A percentile compares a stretch with the other conserved stretches of the same genome.
Conservation (phyloP, 2,888 invertebrate genomes). For the Drosophila kambysellisi region DNA sequence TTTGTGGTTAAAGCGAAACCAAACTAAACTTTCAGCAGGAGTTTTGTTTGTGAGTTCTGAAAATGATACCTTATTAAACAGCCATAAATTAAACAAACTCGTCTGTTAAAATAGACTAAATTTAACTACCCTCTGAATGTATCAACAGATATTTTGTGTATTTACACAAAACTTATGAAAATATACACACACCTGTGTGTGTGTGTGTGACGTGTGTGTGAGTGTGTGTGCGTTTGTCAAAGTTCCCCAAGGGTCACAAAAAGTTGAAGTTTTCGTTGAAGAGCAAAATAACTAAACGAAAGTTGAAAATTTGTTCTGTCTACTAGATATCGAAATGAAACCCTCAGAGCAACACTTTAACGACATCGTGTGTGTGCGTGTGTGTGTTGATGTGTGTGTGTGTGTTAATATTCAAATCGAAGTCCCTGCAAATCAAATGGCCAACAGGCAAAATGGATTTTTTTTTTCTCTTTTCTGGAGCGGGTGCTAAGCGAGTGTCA, state of each 20-base stretch:
- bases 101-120: neutral
- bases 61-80: neutral
- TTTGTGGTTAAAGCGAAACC: neutral
- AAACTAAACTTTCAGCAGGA: neutral
- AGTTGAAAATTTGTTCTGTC: slow-evolving; percentile 43
- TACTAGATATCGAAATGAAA: slow-evolving; percentile 37
- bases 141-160: slow-evolving; percentile 1
- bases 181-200: neutral
- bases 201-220: neutral
- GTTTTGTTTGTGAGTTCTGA: neutral
- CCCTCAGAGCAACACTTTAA: slow-evolving; percentile 37
- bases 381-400: neutral
- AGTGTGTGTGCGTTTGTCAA: slow-evolving; percentile 23
- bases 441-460: slow-evolving; percentile 39
- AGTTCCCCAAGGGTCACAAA: slow-evolving; percentile 28
- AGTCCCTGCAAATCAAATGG: slow-evolving; percentile 57
- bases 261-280: slow-evolving; percentile 4
- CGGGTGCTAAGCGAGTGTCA: slow-evolving; percentile 42
- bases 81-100: neutral
- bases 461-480: neutral
- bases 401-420: slow-evolving; percentile 75
- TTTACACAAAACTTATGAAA: neutral
- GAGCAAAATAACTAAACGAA: slow-evolving; percentile 33
- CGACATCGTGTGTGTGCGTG: slow-evolving; percentile 11
- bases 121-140: slow-evolving; percentile 7